phyloP scores from a whole-genome alignment of 2,797 vertebrate species.

The Trematomus bernacchii region DNA sequence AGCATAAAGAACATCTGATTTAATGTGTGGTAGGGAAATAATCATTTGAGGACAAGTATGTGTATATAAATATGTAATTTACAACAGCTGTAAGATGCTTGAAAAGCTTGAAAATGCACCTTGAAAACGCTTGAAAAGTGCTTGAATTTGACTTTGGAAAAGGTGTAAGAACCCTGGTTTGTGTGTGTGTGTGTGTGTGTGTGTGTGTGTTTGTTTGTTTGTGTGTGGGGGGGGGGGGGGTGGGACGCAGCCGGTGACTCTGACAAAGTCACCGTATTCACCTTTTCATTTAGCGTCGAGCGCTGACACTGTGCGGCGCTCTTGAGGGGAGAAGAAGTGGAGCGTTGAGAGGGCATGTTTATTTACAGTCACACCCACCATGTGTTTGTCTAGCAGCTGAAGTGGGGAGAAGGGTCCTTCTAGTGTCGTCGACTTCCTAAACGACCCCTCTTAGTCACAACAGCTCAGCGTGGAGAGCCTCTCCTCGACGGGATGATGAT shows the following conservation, averaged over 20 bases:
- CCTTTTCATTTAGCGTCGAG: constrained; percentile 18
- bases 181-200: too few species aligned
- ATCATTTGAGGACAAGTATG: too few species aligned
- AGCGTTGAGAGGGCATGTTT: constrained; percentile 24
- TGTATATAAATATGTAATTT: too few species aligned
- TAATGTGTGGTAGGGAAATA: too few species aligned
- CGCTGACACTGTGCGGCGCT: constrained; percentile 21
- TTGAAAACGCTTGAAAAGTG: too few species aligned
- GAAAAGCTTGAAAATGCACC: too few species aligned
- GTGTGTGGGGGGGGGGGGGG: background rate
- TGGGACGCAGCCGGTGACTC: constrained; percentile 4
- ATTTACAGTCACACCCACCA: constrained; percentile 16
- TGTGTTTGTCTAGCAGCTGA: constrained; percentile 11
- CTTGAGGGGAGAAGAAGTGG: constrained; percentile 21
- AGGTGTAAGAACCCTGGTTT: too few species aligned
- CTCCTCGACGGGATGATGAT: background rate
- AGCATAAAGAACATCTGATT: too few species aligned
- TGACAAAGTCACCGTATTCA: constrained; percentile 35
- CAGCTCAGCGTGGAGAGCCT: constrained; percentile 29
- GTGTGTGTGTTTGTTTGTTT: too few species aligned
- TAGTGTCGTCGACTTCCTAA: background rate
- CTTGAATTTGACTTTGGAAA: too few species aligned
- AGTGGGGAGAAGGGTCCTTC: constrained; percentile 8
- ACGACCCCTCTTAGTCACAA: constrained; percentile 13
- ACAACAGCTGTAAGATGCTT: too few species aligned